These are phyloP conservation scores for Hyles vespertilio DNA, from an alignment of 1,140 invertebrate genomes.

Conservation along the genomic window DNA sequence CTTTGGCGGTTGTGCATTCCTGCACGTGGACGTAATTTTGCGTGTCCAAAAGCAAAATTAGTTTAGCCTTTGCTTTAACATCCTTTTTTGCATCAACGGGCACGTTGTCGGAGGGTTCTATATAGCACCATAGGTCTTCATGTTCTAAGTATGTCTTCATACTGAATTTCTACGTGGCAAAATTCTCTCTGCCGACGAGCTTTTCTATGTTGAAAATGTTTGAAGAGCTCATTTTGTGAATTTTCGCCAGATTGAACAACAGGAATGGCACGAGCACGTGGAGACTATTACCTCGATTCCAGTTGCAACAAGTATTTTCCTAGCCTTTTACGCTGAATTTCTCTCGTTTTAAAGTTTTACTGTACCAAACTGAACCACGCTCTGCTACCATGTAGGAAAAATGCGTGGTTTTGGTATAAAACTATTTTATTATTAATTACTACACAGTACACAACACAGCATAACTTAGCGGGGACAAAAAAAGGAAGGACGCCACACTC, in stretches of 20 bases:
- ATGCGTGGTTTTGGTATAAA: too few relatives aligned
- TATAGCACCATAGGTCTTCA: slow-evolving; percentile 19
- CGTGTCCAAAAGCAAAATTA: slow-evolving; percentile 17
- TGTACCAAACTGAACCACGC: slow-evolving; percentile 1
- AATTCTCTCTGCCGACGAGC: slow-evolving; percentile 26
- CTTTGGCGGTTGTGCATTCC: slow-evolving; percentile 26
- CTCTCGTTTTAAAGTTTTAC: background rate
- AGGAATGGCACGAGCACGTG: too few relatives aligned
- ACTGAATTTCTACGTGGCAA: slow-evolving; percentile 25
- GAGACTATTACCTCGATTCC: too few relatives aligned
- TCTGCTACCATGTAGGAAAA: slow-evolving; percentile 3
- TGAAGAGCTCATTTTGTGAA: too few relatives aligned
- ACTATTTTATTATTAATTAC: too few relatives aligned
- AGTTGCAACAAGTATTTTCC: too few relatives aligned
- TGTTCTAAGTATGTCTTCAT: slow-evolving; percentile 23
- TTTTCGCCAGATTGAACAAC: too few relatives aligned
- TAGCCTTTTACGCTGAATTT: too few relatives aligned
- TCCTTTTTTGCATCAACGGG: slow-evolving; percentile 3
- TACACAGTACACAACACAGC: too few relatives aligned
- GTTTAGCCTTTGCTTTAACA: slow-evolving; percentile 17
- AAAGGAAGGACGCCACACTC: too few relatives aligned
- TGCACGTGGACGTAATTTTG: slow-evolving; percentile 26
- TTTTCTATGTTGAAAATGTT: slow-evolving; percentile 16
- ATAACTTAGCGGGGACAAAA: too few relatives aligned
- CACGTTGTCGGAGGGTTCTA: background rate